Percentiles rank a stretch among this genome's conserved stretches.
These are phyloP conservation scores for Athalia rosae DNA, from an alignment of 2,888 invertebrate genomes.

Conservation along the genomic window DNA sequence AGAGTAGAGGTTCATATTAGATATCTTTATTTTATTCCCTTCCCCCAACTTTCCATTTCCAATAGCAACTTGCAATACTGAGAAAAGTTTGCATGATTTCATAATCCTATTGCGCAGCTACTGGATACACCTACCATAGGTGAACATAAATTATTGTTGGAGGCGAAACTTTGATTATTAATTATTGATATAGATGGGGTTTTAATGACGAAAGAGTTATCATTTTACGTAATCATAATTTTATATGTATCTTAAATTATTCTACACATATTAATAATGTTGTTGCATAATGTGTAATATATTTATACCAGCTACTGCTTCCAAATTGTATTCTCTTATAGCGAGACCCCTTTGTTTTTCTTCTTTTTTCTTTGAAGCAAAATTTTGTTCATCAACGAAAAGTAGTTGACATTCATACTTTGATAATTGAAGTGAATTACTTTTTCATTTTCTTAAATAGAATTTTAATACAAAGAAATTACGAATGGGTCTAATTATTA, in stretches of 20 bases:
- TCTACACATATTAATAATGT: conserved; percentile 25
- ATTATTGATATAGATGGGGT: no score
- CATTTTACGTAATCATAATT: no score
- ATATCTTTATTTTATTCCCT: no score
- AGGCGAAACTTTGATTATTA: no score
- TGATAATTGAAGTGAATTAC: conserved; percentile 24
- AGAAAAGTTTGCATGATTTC: no score
- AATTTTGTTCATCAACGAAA: neutral
- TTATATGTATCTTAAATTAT: conserved; percentile 15
- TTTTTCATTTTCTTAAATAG: neutral
- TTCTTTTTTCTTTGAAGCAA: neutral
- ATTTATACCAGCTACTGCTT: neutral
- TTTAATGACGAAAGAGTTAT: no score
- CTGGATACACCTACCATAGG: no score
- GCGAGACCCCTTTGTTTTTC: neutral
- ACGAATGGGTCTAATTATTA: neutral
- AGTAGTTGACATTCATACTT: conserved; percentile 14
- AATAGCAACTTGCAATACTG: no score
- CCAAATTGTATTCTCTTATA: neutral
- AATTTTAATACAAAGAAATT: neutral
- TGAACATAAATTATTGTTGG: no score
- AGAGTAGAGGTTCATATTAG: no score
- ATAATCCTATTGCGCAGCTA: no score
- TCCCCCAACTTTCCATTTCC: no score
- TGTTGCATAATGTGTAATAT: neutral